Conservation (phyloP, 2,888 invertebrate genomes). For the Acrobasis repandana region DNA sequence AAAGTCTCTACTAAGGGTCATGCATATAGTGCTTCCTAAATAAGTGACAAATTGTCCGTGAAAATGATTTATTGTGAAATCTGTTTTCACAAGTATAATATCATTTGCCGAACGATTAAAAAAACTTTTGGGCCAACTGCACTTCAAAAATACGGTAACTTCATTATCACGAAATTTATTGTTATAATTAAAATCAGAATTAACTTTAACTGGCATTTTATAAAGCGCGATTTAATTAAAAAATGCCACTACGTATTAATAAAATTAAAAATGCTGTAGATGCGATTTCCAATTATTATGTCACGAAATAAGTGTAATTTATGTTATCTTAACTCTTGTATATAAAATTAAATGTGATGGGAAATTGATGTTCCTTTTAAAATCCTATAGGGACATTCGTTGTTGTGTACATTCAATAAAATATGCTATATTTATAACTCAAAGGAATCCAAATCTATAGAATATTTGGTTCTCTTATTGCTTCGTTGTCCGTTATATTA, state of each 20-base stretch:
- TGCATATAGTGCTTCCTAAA: neutral
- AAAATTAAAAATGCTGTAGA: neutral
- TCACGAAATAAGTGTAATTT: constrained; percentile 7
- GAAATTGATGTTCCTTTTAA: neutral
- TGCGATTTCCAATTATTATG: neutral
- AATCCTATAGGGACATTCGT: neutral
- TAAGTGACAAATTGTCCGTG: too few relatives aligned
- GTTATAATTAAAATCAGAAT: too few relatives aligned
- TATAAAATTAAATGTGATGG: constrained; percentile 7
- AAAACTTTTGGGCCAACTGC: too few relatives aligned
- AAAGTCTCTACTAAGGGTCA: neutral
- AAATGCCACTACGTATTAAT: neutral
- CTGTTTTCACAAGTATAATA: too few relatives aligned
- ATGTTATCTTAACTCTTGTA: constrained; percentile 15
- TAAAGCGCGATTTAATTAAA: neutral
- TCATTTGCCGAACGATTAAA: too few relatives aligned
- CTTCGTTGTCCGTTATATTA: neutral
- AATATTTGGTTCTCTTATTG: neutral
- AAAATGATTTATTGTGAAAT: too few relatives aligned
- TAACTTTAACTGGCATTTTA: neutral
- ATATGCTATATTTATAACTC: neutral
- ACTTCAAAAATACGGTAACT: too few relatives aligned
- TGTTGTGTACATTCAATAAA: neutral
- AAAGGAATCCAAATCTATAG: neutral
- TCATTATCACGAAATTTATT: too few relatives aligned